These are phyloP conservation scores for Trissolcus basalis DNA, from an alignment of 1,140 invertebrate species.

Conservation along the genomic window DNA sequence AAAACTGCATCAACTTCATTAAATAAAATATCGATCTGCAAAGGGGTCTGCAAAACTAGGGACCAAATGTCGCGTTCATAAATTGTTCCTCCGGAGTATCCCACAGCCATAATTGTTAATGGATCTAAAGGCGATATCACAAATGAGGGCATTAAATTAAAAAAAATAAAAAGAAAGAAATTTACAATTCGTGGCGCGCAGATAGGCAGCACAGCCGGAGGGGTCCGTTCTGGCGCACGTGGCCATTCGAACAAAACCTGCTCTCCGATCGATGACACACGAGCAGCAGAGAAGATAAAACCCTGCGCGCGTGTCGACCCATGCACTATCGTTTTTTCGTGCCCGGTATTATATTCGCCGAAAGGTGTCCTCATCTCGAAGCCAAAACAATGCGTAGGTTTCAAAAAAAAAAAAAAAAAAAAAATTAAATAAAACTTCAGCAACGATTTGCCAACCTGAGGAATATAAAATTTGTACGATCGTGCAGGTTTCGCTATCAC, in stretches of 20 bases:
- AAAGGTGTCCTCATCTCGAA: slow-evolving; percentile 10
- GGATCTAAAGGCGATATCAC: slow-evolving; percentile 10
- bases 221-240: slow-evolving; percentile 41
- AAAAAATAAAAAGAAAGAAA: slow-evolving; percentile 6
- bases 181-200: slow-evolving; percentile 28
- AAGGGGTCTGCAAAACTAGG: too few relatives aligned
- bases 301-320: slow-evolving; percentile 43
- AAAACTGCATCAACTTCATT: too few relatives aligned
- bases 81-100: not conserved
- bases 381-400: slow-evolving; percentile 12
- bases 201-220: slow-evolving; percentile 32
- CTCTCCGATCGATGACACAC: slow-evolving; percentile 51
- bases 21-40: too few relatives aligned
- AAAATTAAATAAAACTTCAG: too few relatives aligned
- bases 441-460: not conserved
- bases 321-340: slow-evolving; percentile 37
- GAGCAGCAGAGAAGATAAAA: slow-evolving; percentile 48
- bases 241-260: slow-evolving; percentile 53
- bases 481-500: slow-evolving; percentile 22
- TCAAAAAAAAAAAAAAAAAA: slow-evolving; percentile 5
- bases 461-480: slow-evolving; percentile 18
- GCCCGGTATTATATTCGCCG: slow-evolving; percentile 4
- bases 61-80: not conserved
- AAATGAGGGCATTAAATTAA: slow-evolving; percentile 23
- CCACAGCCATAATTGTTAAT: slow-evolving; percentile 4